A percentile compares a stretch with the other conserved stretches of the same genome.
phyloP scores from a whole-genome alignment of 2,113 vertebrate genomes.

The Phrynosoma blainvillii region DNA sequence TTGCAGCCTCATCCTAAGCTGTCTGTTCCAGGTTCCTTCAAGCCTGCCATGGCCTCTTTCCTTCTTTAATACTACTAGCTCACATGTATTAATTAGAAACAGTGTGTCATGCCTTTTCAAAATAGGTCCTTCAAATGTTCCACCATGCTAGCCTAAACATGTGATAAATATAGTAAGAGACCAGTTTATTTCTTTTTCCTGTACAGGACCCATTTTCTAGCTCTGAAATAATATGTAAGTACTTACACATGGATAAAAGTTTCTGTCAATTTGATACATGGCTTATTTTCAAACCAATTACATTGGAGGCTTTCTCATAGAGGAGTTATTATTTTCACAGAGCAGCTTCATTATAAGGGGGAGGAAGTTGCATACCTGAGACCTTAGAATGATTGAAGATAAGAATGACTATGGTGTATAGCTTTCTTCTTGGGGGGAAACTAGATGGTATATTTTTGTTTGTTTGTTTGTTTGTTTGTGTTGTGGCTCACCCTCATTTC shows the following conservation, averaged over 20 bases:
- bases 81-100: not conserved
- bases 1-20: not conserved
- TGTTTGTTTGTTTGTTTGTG: not conserved
- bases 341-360: not conserved
- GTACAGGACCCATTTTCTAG: not conserved
- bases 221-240: conserved; percentile 7
- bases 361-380: not conserved
- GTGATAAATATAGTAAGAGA: conserved; percentile 5
- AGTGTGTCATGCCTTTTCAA: not conserved
- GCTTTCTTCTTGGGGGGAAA: not conserved
- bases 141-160: not conserved
- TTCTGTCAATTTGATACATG: not conserved
- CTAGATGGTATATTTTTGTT: not conserved
- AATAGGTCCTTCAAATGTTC: conserved; percentile 7
- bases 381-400: conserved; percentile 23
- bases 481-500: not conserved
- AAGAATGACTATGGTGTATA: not conserved
- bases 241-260: not conserved
- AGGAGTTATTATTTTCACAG: conserved; percentile 24
- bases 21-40: not conserved
- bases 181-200: not conserved
- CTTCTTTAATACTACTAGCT: not conserved
- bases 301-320: not conserved
- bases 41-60: not conserved
- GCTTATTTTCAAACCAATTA: conserved; percentile 3